Evolutionary conservation across 2,797 vertebrate genomes (phyloP).

Genomic region (Pygocentrus nattereri): DNA sequence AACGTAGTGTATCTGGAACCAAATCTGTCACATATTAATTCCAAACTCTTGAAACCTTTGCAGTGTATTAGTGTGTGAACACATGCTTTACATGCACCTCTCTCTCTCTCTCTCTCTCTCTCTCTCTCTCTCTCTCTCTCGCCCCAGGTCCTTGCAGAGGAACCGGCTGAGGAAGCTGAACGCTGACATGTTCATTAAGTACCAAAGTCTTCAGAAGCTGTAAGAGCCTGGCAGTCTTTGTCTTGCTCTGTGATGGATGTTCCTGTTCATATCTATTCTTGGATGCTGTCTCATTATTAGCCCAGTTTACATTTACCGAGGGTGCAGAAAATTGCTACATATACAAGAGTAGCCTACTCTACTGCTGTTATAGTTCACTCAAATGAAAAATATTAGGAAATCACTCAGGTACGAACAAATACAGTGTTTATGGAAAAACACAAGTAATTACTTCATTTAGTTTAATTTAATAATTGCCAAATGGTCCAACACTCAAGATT

Average conservation of each 20-base stretch:
- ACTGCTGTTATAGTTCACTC: neutral
- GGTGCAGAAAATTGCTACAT: neutral
- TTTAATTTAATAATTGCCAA: no score
- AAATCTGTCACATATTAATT: no score
- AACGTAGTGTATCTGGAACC: neutral
- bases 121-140: neutral
- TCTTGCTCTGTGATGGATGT: neutral
- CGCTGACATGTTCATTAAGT: slow-evolving; percentile 85
- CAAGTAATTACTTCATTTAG: no score
- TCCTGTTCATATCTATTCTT: slow-evolving; percentile 1
- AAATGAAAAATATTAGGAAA: neutral
- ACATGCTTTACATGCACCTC: neutral
- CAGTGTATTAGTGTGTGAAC: neutral
- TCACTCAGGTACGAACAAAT: no score
- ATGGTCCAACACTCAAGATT: no score
- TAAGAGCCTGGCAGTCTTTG: slow-evolving; percentile 75
- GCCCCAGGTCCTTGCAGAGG: slow-evolving; percentile 88
- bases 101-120: neutral
- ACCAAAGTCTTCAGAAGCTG: slow-evolving; percentile 88
- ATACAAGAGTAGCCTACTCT: neutral
- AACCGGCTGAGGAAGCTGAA: slow-evolving; percentile 87
- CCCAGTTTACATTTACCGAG: neutral
- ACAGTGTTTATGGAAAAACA: no score
- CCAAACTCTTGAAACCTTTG: neutral
- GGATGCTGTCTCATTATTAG: neutral